phyloP scores from a whole-genome alignment of 2,113 vertebrate genomes.

The Alectura lathami region DNA sequence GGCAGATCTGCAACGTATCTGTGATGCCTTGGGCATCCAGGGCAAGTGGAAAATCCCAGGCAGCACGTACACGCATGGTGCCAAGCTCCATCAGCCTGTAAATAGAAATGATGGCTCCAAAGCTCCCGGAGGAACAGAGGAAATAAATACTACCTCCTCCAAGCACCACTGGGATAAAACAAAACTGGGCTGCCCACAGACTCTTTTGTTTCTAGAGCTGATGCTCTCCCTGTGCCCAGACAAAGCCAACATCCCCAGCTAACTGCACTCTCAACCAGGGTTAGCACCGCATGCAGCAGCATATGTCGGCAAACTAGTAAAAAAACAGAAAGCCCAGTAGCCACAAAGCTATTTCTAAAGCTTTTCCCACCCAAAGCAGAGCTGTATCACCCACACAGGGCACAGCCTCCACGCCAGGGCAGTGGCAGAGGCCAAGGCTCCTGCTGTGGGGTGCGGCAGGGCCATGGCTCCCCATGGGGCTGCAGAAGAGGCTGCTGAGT shows the following conservation, averaged over 20 bases:
- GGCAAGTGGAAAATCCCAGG: conserved; percentile 11
- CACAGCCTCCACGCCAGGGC: not conserved
- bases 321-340: too few species aligned
- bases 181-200: not conserved
- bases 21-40: not conserved
- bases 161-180: not conserved
- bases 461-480: not conserved
- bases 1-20: not conserved
- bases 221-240: not conserved
- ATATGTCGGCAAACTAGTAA: not conserved
- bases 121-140: not conserved
- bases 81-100: not conserved
- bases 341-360: too few species aligned
- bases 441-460: accelerated
- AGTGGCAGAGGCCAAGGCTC: not conserved
- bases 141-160: not conserved
- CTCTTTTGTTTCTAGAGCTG: not conserved
- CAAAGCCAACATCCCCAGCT: not conserved
- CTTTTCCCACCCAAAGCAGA: too few species aligned
- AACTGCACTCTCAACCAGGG: too few species aligned
- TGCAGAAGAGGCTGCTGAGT: not conserved
- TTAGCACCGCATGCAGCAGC: not conserved
- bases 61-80: accelerated
- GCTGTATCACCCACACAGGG: too few species aligned
- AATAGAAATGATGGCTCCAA: not conserved